These are phyloP conservation scores for Formica exsecta DNA, from an alignment of 1,140 invertebrate genomes.

Conservation along the genomic window DNA sequence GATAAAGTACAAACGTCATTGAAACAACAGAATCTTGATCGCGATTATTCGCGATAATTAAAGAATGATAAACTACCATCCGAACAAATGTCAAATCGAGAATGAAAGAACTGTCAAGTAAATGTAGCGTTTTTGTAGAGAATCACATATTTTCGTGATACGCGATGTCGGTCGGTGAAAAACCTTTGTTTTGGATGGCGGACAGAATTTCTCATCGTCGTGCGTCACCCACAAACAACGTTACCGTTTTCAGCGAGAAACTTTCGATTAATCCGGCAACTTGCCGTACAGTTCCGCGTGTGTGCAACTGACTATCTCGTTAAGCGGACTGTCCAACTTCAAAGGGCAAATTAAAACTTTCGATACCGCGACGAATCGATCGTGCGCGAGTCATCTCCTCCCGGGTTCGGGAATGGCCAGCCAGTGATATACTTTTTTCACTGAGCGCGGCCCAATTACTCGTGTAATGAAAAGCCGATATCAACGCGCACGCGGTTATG, in stretches of 20 bases:
- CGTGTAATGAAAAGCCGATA: slow-evolving; percentile 19
- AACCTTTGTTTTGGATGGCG: background rate
- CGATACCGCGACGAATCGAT: background rate
- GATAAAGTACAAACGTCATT: slow-evolving; percentile 7
- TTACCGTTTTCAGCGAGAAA: background rate
- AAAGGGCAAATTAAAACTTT: slow-evolving; percentile 19
- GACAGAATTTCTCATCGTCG: slow-evolving; percentile 28
- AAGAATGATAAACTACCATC: background rate
- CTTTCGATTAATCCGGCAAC: slow-evolving; percentile 18
- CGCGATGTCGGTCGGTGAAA: background rate
- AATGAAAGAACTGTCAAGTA: background rate
- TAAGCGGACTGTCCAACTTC: slow-evolving; percentile 30
- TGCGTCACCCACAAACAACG: background rate
- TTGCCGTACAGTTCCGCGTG: background rate
- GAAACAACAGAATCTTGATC: background rate
- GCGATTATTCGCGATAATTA: background rate
- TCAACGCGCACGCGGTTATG: background rate
- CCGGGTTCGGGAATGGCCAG: background rate
- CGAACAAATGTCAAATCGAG: background rate
- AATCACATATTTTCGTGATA: background rate
- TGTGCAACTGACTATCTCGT: slow-evolving; percentile 30
- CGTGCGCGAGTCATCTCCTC: background rate
- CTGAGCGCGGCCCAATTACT: slow-evolving; percentile 25
- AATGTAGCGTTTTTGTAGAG: background rate
- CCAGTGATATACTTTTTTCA: background rate